Evolutionary conservation across 2,888 invertebrate genomes (phyloP), one percentile per base, ranked within the genome.

Genomic region (Hedychridium roseum): DNA sequence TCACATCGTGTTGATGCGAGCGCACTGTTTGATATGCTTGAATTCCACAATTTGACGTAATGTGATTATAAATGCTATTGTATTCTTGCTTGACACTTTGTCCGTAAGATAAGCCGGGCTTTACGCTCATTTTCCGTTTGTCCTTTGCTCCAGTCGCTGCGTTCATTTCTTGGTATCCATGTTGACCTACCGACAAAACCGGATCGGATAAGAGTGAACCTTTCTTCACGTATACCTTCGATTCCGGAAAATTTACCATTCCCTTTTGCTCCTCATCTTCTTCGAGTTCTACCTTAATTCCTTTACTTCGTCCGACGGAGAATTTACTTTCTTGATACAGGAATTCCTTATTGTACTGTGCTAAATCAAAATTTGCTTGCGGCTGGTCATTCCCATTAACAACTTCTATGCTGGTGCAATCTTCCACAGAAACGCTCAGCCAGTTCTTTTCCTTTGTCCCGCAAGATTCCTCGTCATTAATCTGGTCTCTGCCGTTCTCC

Each of bases 41-140:
- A 12, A 63, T 54, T 3, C 49, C 61, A 34, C 60, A 70, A 38
- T 53, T 52, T 5, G 60, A 30, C 15, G 61, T 31, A 2, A 63
- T 54, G 9, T 58, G 64, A 44, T 43, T 60, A 3, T 66, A 14
- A 5, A 63, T 41, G 30, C 42, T 48, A 32, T 48, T 64, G 7
- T 56, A 68, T 27, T 67, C 68, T 26, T 68, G 66, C 15, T 68
- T 68, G 32, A 67, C 57, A 30, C 47, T 64, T 28, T 57, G 58
- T 7, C 55, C 44, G 12, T 31, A 64, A n/a, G 46, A 4, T 5
- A 62, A 23, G 28, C 35, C 54, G 3, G 56, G 35, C 30, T 58
- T 65, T 1, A 54, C 50, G 2, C 50, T 26, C 31, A 27, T 41
- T 34, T 62, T 66, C 1, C 54, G 36, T 31, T 65, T 68, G 5